Evolutionary conservation across 2,113 vertebrate species (phyloP).

Genomic region (Neomonachus schauinslandi): DNA sequence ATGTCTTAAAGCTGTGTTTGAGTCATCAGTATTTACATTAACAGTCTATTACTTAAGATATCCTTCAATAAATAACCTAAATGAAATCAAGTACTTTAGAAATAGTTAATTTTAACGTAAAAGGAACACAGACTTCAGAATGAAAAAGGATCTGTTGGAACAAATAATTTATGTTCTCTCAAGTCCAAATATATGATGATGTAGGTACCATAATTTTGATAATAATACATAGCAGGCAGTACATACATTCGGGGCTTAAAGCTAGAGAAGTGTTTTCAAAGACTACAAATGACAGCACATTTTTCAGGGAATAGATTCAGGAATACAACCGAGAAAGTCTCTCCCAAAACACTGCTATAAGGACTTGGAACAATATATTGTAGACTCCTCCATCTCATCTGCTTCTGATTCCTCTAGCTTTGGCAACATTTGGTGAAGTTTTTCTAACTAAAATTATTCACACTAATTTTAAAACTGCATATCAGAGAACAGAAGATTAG

Average conservation of each 20-base stretch:
- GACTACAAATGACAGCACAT: not conserved
- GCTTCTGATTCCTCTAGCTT: conserved; percentile 2
- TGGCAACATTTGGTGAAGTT: not conserved
- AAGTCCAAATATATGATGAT: not conserved
- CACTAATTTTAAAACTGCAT: not conserved
- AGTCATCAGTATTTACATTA: not conserved
- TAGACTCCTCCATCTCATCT: not conserved
- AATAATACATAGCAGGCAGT: not conserved
- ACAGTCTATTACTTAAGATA: not conserved
- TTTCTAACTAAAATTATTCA: conserved; percentile 31
- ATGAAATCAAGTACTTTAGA: not conserved
- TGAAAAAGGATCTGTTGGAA: not conserved
- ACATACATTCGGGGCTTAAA: not conserved
- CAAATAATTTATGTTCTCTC: not conserved
- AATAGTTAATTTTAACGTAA: not conserved
- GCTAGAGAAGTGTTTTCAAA: not conserved
- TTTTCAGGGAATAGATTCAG: not conserved
- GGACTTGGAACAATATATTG: not conserved
- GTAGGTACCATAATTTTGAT: not conserved
- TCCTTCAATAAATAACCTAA: not conserved
- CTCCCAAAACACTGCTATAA: not conserved
- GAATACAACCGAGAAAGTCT: not conserved
- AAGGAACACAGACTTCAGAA: not conserved
- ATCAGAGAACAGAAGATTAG: not conserved
- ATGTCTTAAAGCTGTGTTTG: not conserved